Evolutionary conservation across 92 coral and sea anemone species (phyloP).

Genomic region (Zoanthus sansibaricus): DNA sequence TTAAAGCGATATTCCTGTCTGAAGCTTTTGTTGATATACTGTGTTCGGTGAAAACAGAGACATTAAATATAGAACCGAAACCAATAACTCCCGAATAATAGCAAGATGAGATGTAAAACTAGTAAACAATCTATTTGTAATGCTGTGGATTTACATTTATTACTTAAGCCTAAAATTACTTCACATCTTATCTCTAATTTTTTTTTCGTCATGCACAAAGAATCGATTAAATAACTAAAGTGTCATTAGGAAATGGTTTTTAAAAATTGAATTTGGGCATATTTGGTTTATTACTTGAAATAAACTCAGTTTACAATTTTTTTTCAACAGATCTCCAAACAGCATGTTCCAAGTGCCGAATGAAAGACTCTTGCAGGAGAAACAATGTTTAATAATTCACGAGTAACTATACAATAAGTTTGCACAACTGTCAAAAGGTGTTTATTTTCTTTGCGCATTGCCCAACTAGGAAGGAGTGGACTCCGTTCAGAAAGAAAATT

Average conservation of each 20-base stretch:
- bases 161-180: neutral
- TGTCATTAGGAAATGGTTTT: neutral
- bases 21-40: neutral
- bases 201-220: neutral
- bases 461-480: neutral
- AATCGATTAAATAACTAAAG: neutral
- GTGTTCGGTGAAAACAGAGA: neutral
- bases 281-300: neutral
- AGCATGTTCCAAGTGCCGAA: slow-evolving; percentile 2
- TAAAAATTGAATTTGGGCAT: neutral
- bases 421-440: slow-evolving; percentile 20
- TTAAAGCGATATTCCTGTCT: neutral
- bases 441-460: slow-evolving; percentile 25
- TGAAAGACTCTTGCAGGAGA: neutral
- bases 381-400: slow-evolving; percentile 22
- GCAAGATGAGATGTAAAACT: neutral
- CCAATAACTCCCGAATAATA: neutral
- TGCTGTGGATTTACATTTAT: neutral
- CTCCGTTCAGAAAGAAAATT: neutral
- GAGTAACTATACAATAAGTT: slow-evolving; percentile 13
- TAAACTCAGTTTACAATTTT: neutral
- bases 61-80: neutral
- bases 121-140: neutral
- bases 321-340: neutral
- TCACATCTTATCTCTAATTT: neutral